Evolutionary conservation across 1,140 invertebrate genomes (phyloP).

Genomic region (Heliothis virescens): DNA sequence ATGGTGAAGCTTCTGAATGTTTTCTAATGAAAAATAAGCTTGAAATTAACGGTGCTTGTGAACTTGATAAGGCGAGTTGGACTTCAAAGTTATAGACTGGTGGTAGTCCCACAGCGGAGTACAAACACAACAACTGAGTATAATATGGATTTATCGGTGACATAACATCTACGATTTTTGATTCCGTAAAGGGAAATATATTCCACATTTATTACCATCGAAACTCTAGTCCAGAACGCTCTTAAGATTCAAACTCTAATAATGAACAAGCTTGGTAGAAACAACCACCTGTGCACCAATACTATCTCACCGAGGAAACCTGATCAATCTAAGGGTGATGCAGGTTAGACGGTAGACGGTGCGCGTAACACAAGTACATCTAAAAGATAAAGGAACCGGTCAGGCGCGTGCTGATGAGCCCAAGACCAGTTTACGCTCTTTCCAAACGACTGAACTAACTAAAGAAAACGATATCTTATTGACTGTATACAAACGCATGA

Average conservation of each 20-base stretch:
- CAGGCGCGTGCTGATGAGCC: conserved; percentile 31
- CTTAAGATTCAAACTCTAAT: too few species aligned
- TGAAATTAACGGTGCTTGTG: not conserved
- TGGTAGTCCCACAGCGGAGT: too few species aligned
- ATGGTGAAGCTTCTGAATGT: not conserved
- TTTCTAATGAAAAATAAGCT: conserved; percentile 3
- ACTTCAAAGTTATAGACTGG: not conserved
- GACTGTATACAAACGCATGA: not conserved
- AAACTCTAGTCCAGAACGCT: too few species aligned
- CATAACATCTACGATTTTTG: too few species aligned
- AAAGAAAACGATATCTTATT: conserved; percentile 5
- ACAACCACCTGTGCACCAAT: not conserved
- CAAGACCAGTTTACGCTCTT: conserved; percentile 13
- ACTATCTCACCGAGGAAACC: conserved; percentile 1
- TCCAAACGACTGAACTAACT: not conserved
- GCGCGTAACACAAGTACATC: conserved; percentile 34
- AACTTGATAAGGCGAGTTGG: not conserved
- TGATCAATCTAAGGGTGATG: conserved; percentile 32
- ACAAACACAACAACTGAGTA: too few species aligned
- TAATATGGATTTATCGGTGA: too few species aligned
- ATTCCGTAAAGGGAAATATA: too few species aligned
- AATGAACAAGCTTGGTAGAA: not conserved
- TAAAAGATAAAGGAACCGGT: conserved; percentile 30
- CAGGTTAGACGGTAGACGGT: conserved; percentile 32
- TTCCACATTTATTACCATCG: too few species aligned